phyloP scores from a whole-genome alignment of 2,113 vertebrate genomes.

The Australoheros scitulus region DNA sequence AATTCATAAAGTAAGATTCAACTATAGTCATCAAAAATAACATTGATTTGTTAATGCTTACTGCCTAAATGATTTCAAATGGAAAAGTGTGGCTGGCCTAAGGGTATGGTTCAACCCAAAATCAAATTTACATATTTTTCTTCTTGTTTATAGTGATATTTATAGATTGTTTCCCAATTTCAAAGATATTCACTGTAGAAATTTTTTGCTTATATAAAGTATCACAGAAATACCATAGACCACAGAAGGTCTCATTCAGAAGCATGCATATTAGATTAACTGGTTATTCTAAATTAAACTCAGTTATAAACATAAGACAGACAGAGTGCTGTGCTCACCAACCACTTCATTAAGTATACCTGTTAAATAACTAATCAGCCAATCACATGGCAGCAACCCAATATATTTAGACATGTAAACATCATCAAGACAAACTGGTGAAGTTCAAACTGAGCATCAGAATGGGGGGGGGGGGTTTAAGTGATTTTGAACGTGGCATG shows the following conservation, averaged over 20 bases:
- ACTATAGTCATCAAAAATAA: neutral
- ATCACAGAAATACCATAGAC: neutral
- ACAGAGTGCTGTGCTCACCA: neutral
- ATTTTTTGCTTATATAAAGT: too few species aligned
- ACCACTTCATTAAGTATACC: neutral
- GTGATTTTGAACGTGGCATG: neutral
- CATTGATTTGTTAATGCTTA: neutral
- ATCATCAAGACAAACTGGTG: neutral
- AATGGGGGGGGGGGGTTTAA: rapidly evolving
- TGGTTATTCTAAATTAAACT: neutral
- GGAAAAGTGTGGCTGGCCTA: neutral
- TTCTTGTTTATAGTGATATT: neutral
- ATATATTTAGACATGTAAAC: neutral
- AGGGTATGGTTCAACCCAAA: neutral
- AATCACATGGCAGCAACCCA: too few species aligned
- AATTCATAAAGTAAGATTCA: neutral
- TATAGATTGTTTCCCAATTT: neutral
- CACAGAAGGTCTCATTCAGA: too few species aligned
- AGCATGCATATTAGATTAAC: neutral
- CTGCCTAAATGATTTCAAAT: neutral
- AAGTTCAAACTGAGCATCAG: neutral
- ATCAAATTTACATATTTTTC: neutral
- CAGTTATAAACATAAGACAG: neutral
- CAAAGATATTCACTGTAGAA: neutral
- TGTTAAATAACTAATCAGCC: neutral